Base-by-base conservation (phyloP, 2,113 vertebrate genomes). In the Nyctereutes procyonoides region DNA sequence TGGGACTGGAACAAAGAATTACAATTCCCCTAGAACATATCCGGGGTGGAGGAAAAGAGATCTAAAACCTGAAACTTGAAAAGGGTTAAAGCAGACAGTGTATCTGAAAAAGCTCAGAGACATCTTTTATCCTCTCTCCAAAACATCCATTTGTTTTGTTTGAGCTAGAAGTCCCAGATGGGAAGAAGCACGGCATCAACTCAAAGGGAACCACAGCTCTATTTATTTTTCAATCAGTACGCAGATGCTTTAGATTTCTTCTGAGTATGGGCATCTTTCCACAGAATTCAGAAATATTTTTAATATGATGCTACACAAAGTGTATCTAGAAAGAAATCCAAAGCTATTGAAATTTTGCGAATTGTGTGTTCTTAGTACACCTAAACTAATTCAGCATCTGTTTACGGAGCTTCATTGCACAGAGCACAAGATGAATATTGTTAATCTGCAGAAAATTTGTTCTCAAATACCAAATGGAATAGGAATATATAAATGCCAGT, bases 181-280 rank as follows among this genome's bases (percentile, higher is more conserved):
- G 79, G 48, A 93, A 95, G 93, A 96, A 95, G 76, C 8, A 80
- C 0, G 35, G 35, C 11, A 92, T 22, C 94, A 90, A 94, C 56
- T 96, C 62, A 88, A 97, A 98, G 96, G 76, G 81, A 97, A 95
- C 30, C 19, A 92, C 79, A 81, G 67, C 38, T 96, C 51, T 83
- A 80, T 90, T 97, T 97, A 92, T 51, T 97, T 88, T 97, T 98
- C 97, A 97, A 92, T 96, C 90, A 97, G 22, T 88, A 56, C 0
- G 0, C 84, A 97, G 87, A 97, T 96, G 9, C 12, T 67, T 93
- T 77, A 60, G 88, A 92, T 97, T 96, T 98, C 65, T 97, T 97
- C 15, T 92, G 76, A 92, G 77, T 93, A 58, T 53, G 65, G 20
- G 6, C 81, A 91, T 79, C 48, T 76, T 17, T 97, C 35, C 71